Base-by-base conservation (phyloP, 2,797 vertebrate species). In the Benthosema pterotum region DNA sequence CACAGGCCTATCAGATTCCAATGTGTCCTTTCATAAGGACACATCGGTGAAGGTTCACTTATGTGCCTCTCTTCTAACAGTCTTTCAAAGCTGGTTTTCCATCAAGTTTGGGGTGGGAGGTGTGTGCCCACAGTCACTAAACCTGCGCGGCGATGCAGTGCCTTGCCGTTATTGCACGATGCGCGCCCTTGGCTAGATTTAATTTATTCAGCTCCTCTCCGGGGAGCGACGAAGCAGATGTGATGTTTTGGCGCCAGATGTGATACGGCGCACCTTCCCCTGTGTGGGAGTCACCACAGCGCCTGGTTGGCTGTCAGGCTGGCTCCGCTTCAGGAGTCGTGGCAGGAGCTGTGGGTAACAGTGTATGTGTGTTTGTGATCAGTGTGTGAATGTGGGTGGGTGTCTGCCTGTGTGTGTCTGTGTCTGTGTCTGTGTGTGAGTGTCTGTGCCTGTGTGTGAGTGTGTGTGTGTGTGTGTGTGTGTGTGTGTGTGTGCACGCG, bases 211-310 rank as follows among this genome's bases (percentile, higher is more conserved):
- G 61, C 65, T 11, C 28, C 32, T 78, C 87, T 84, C 80, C 11
- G 69, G 87, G 80, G 88, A 86, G 58, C 18, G 42, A 47, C 11
- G 13, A 74, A 75, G 78, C 91, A 90, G 88, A 91, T 89, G 89
- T 83, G 85, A 73, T 84, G 83, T 87, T 78, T 69, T 76, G 77
- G 76, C 57, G 69, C 81, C 91, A 91, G 89, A 91, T 90, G 88
- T 83, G 87, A 80, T 82, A 77, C 50, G 53, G 75, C 69, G 57
- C 74, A 58, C 73, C 64, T 67, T 67, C 74, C 82, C 71, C 74
- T 14, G 79, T 54, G 74, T 71, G 74, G 74, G 69, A 79, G 68
- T 63, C 60, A 22, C 65, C 52, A 73, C 72, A 63, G 76, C 1
- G 79, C 80, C 74, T 75, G 81, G 65, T 72, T 79, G 72, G 77